These are phyloP conservation scores for Phaethornis superciliosus DNA, from an alignment of 2,113 vertebrate species.

Conservation along the genomic window DNA sequence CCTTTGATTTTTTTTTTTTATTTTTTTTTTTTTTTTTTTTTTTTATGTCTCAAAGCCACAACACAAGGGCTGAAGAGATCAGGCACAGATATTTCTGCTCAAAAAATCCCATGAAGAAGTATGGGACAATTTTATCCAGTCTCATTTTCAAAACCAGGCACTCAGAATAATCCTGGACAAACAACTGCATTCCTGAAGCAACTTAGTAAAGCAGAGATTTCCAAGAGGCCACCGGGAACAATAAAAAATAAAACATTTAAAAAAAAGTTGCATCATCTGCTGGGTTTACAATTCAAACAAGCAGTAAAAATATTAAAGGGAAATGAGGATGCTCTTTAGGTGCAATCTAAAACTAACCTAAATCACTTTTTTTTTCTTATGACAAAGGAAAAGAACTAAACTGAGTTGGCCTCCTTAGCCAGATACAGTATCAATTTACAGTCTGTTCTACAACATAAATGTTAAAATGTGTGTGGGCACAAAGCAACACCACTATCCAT, in stretches of 20 bases:
- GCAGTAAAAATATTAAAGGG: slow-evolving; percentile 23
- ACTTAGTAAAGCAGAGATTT: slow-evolving; percentile 20
- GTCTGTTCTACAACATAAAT: not conserved
- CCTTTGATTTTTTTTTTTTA: too few species aligned
- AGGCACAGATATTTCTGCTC: not conserved
- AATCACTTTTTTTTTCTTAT: not conserved
- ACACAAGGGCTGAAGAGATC: not conserved
- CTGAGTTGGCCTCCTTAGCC: not conserved
- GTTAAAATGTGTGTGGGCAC: not conserved
- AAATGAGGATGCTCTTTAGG: not conserved
- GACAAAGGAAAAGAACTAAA: not conserved
- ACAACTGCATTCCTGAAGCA: slow-evolving; percentile 12
- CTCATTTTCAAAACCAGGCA: slow-evolving; percentile 51
- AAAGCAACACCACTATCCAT: not conserved
- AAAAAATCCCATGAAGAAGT: accelerated
- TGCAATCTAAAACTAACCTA: not conserved
- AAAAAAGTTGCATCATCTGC: slow-evolving; percentile 3
- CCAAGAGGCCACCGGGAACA: not conserved
- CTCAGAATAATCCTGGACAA: slow-evolving; percentile 41
- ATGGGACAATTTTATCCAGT: not conserved
- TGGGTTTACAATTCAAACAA: slow-evolving; percentile 20
- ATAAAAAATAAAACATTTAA: not conserved
- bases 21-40: too few species aligned
- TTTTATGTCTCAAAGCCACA: not conserved
- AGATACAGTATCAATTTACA: not conserved